These are phyloP conservation scores for Charina bottae DNA, from an alignment of 2,113 vertebrate species.

Conservation along the genomic window DNA sequence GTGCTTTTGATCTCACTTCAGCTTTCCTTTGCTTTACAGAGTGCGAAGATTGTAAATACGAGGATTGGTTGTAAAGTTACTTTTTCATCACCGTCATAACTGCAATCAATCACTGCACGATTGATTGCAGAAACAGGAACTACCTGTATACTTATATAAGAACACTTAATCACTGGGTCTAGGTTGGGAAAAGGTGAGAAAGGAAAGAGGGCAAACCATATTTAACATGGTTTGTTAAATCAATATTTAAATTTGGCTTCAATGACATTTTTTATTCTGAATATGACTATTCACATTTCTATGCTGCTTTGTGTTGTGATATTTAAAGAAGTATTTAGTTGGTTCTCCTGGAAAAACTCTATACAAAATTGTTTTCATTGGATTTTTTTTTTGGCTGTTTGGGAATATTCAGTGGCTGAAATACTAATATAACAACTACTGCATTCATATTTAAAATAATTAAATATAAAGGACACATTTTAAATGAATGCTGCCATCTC, in stretches of 20 bases:
- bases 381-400: conserved; percentile 13
- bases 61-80: too few relatives aligned
- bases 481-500: conserved; percentile 15
- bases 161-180: neutral
- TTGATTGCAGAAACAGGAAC: neutral
- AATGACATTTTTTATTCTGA: conserved; percentile 10
- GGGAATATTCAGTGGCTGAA: neutral
- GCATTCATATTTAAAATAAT: conserved; percentile 9
- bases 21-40: too few relatives aligned
- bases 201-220: neutral
- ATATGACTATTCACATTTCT: neutral
- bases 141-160: neutral
- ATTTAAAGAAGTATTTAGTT: neutral
- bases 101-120: neutral
- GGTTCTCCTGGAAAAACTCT: neutral
- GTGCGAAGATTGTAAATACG: too few relatives aligned
- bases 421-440: neutral
- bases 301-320: conserved; percentile 17
- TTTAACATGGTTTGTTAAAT: conserved; percentile 1
- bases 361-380: neutral
- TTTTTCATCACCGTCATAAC: neutral
- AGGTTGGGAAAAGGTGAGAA: too few relatives aligned
- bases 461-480: neutral
- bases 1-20: neutral
- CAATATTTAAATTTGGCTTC: neutral